Conservation (phyloP, 1,140 invertebrate species). For the Idris sp. region DNA sequence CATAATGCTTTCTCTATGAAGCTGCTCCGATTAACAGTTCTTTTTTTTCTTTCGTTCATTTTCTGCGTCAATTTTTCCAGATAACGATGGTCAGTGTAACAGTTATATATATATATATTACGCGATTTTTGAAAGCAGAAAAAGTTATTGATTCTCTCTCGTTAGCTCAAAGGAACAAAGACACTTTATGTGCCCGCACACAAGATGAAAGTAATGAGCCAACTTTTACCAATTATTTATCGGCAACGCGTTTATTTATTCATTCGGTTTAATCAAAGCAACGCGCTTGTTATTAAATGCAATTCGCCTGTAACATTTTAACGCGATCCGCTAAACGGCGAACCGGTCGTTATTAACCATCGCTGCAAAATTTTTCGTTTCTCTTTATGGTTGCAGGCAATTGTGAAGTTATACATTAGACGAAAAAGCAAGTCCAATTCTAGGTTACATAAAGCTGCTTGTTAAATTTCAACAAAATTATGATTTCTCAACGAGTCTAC, state of each 20-base stretch:
- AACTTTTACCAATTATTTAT: conserved; percentile 52
- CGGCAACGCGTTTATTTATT: conserved; percentile 28
- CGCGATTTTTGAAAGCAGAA: conserved; percentile 34
- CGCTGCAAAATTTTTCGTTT: too few species aligned
- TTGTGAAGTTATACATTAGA: conserved; percentile 1
- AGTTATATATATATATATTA: conserved; percentile 52
- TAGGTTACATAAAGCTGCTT: too few species aligned
- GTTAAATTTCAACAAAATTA: too few species aligned
- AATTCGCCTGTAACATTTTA: conserved; percentile 18
- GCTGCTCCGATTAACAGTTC: conserved; percentile 21
- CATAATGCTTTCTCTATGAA: conserved; percentile 57
- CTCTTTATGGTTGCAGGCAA: too few species aligned
- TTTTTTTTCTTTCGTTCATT: conserved; percentile 19
- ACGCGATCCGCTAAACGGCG: conserved; percentile 13
- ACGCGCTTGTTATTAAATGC: conserved; percentile 11
- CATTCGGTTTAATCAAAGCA: conserved; percentile 32
- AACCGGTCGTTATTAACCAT: conserved; percentile 18
- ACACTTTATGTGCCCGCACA: conserved; percentile 41
- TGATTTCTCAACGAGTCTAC: too few species aligned
- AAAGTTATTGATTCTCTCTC: conserved; percentile 41
- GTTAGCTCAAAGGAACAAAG: conserved; percentile 45
- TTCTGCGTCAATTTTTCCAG: background rate
- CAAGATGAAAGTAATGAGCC: conserved; percentile 36
- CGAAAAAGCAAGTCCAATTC: too few species aligned
- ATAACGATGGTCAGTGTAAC: conserved; percentile 36